These are phyloP conservation scores for Danio jaintianensis DNA, from an alignment of 2,797 vertebrate genomes.

Conservation along the genomic window DNA sequence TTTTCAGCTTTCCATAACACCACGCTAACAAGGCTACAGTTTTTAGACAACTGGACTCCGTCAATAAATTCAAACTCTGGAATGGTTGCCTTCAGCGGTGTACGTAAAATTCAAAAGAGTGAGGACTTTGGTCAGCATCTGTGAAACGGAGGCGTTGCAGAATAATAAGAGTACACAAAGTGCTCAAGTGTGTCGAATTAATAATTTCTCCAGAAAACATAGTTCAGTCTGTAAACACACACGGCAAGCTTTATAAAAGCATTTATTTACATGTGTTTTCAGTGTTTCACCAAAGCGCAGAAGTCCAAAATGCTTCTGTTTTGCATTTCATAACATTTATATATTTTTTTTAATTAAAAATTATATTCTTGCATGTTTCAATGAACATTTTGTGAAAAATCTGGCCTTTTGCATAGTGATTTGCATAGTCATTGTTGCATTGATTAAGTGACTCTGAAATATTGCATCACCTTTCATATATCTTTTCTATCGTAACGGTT, in stretches of 20 bases:
- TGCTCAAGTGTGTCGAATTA: slow-evolving; percentile 23
- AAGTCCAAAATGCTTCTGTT: neutral
- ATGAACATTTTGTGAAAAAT: neutral
- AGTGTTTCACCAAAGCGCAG: neutral
- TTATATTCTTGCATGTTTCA: neutral
- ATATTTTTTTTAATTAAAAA: neutral
- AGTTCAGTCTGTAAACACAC: neutral
- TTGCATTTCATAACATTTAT: too few relatives aligned
- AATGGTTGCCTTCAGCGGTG: slow-evolving; percentile 5
- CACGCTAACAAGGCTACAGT: slow-evolving; percentile 24
- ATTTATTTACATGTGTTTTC: neutral
- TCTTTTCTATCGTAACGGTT: neutral
- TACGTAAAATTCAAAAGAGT: slow-evolving; percentile 32
- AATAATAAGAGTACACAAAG: slow-evolving; percentile 27
- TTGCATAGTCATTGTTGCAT: neutral
- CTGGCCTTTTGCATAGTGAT: too few relatives aligned
- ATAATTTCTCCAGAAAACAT: neutral
- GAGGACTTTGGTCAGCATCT: slow-evolving; percentile 7
- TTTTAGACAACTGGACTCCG: slow-evolving; percentile 28
- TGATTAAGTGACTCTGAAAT: neutral
- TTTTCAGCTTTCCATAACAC: slow-evolving; percentile 44
- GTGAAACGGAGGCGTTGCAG: slow-evolving; percentile 19
- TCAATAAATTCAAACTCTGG: slow-evolving; percentile 19
- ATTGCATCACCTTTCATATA: neutral
- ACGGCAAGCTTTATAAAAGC: neutral